Percentiles rank a stretch among this genome's conserved stretches.
These are phyloP conservation scores for Nomada ferruginata DNA, from an alignment of 2,888 invertebrate genomes.

Conservation along the genomic window DNA sequence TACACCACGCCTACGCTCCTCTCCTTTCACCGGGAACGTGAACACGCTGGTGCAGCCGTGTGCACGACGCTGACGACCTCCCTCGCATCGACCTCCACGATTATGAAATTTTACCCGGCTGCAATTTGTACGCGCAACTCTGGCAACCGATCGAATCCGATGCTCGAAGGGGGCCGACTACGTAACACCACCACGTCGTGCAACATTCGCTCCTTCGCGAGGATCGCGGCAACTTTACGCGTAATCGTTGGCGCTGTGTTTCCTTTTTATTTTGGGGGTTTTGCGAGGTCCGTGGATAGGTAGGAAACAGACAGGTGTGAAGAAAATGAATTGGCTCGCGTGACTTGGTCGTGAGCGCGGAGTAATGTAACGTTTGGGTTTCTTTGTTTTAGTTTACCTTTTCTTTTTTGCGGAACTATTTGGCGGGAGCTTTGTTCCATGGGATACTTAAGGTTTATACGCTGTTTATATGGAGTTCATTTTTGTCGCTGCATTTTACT, in stretches of 20 bases:
- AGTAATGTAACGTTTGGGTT: background rate
- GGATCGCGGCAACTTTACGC: background rate
- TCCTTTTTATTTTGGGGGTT: background rate
- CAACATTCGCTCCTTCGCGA: background rate
- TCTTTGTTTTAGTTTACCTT: background rate
- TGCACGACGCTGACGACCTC: constrained; percentile 43
- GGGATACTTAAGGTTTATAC: no score
- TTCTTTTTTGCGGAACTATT: no score
- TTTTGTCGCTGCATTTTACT: no score
- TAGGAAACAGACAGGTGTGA: background rate
- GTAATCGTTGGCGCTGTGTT: background rate
- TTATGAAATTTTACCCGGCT: constrained; percentile 44
- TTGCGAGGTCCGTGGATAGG: background rate
- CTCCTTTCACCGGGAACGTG: constrained; percentile 32
- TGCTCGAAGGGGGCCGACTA: background rate
- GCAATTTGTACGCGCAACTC: constrained; percentile 29
- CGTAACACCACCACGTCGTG: background rate
- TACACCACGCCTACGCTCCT: constrained; percentile 76
- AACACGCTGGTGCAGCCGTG: constrained; percentile 56
- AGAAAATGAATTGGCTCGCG: background rate
- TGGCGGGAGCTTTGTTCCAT: no score
- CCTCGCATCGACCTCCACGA: constrained; percentile 37
- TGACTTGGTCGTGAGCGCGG: background rate
- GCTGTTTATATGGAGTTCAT: no score
- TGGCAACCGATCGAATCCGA: constrained; percentile 33